Conservation (phyloP, 2,113 vertebrate species). For the Cololabis saira region DNA sequence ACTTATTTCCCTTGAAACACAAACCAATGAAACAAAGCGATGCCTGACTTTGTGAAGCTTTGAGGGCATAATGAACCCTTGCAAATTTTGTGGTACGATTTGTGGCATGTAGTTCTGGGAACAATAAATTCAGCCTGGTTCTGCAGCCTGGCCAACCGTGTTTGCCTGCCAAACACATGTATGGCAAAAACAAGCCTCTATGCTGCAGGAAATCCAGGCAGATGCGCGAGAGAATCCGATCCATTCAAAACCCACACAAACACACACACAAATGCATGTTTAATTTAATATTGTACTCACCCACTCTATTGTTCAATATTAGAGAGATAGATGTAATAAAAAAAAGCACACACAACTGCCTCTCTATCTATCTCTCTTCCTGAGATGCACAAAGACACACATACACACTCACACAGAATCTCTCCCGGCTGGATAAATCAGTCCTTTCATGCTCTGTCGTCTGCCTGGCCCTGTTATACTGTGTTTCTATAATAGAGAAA, state of each 20-base stretch:
- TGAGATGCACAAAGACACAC: conserved; percentile 19
- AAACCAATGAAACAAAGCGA: too few species aligned
- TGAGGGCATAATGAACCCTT: conserved; percentile 18
- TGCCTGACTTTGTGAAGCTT: conserved; percentile 25
- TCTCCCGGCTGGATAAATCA: conserved; percentile 73
- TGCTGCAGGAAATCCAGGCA: conserved; percentile 52
- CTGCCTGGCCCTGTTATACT: conserved; percentile 66
- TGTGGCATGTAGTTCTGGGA: conserved; percentile 43
- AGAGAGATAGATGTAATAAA: conserved; percentile 36
- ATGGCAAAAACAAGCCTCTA: conserved; percentile 46
- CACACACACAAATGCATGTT: conserved; percentile 7
- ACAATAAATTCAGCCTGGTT: conserved; percentile 36
- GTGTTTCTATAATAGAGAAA: conserved; percentile 68
- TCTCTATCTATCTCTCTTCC: conserved; percentile 7
- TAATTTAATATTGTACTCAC: conserved; percentile 42
- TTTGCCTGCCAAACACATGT: conserved; percentile 72
- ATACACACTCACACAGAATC: conserved; percentile 19
- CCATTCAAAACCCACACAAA: conserved; percentile 21
- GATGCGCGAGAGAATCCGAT: conserved; percentile 16
- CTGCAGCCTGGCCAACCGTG: conserved; percentile 40
- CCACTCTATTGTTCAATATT: conserved; percentile 35
- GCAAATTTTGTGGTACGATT: conserved; percentile 27
- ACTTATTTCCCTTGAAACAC: too few species aligned
- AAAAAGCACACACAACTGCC: conserved; percentile 7
- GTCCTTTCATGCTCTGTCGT: conserved; percentile 74